Percentiles rank a stretch among this genome's conserved stretches.
Evolutionary conservation across 1,140 invertebrate genomes (phyloP).

Genomic region (Achroia grisella): DNA sequence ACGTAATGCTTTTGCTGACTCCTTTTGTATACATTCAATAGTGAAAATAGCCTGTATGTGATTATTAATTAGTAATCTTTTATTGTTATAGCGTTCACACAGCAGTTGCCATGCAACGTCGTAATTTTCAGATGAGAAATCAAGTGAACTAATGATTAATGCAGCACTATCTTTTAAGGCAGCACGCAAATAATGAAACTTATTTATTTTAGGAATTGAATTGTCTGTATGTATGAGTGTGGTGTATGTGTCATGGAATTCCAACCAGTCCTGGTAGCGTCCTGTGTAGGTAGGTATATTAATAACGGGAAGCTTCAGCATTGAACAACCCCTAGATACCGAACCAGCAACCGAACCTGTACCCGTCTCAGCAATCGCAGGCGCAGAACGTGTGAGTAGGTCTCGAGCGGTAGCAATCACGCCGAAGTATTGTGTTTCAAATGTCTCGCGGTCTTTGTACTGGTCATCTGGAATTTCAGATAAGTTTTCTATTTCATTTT

Average conservation of each 20-base stretch:
- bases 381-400: neutral
- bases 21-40: constrained; percentile 7
- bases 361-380: too few species aligned
- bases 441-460: constrained; percentile 2
- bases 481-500: constrained; percentile 10
- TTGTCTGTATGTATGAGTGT: constrained; percentile 4
- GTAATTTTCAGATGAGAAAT: constrained; percentile 1
- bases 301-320: too few species aligned
- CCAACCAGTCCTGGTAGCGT: too few species aligned
- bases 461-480: constrained; percentile 1
- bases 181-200: constrained; percentile 8
- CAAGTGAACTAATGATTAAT: neutral
- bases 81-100: constrained; percentile 16
- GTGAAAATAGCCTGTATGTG: constrained; percentile 16
- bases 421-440: constrained; percentile 7
- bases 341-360: neutral
- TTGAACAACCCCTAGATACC: constrained; percentile 3
- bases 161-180: constrained; percentile 1
- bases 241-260: too few species aligned
- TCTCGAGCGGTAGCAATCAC: constrained; percentile 5
- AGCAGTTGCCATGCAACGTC: constrained; percentile 12
- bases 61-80: constrained; percentile 15
- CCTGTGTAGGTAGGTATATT: too few species aligned
- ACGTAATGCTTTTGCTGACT: constrained; percentile 11
- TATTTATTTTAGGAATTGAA: constrained; percentile 8